phyloP scores from a whole-genome alignment of 2,113 vertebrate genomes.

The Gallinago undulata region DNA sequence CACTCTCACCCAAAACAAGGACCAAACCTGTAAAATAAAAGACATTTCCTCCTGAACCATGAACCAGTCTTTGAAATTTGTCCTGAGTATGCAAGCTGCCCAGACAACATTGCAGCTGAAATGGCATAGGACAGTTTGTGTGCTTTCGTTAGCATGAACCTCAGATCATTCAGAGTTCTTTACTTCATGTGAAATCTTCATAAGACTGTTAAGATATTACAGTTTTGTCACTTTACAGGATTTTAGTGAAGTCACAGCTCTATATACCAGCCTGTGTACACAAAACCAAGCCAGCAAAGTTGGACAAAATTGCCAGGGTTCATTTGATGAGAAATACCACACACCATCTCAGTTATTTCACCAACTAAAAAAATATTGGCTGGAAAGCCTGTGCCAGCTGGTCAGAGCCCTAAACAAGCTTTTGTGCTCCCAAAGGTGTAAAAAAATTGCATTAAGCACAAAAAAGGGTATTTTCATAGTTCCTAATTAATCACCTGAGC shows the following conservation, averaged over 20 bases:
- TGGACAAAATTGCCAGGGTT: background rate
- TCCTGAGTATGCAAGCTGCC: background rate
- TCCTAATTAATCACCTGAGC: background rate
- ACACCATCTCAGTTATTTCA: background rate
- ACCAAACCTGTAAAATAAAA: background rate
- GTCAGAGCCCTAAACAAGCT: background rate
- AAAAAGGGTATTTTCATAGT: background rate
- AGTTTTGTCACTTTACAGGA: background rate
- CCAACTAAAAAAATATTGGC: background rate
- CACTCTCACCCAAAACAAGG: background rate
- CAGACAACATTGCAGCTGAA: background rate
- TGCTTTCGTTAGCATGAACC: background rate
- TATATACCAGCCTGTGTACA: background rate
- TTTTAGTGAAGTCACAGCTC: background rate
- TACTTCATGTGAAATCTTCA: background rate
- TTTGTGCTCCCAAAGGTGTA: background rate
- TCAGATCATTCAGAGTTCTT: background rate
- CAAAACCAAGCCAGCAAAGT: background rate
- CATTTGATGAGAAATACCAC: background rate
- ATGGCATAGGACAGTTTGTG: rapidly evolving
- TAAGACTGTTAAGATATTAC: background rate
- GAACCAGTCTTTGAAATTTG: background rate
- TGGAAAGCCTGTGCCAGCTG: background rate
- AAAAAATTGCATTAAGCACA: background rate
- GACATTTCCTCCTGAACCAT: background rate